Evolutionary conservation across 2,797 vertebrate species (phyloP).

Genomic region (Acanthopagrus latus): DNA sequence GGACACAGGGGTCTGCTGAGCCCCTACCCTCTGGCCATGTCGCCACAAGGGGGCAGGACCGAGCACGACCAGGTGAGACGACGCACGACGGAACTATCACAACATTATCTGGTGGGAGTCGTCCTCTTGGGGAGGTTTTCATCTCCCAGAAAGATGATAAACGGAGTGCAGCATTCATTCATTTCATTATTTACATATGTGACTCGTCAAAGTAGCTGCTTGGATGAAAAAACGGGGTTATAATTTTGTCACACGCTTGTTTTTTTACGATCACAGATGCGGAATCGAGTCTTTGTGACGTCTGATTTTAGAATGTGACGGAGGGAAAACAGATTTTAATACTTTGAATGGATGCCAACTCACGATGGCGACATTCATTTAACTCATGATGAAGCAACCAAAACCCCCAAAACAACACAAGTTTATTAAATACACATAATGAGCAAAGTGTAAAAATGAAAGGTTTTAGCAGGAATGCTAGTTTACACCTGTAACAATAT

Average conservation of each 20-base stretch:
- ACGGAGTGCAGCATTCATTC: neutral
- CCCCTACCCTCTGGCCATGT: constrained; percentile 82
- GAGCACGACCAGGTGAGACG: constrained; percentile 82
- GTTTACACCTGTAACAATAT: too few relatives aligned
- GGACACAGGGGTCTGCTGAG: constrained; percentile 79
- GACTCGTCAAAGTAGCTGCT: neutral
- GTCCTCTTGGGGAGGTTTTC: neutral
- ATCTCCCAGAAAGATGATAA: neutral
- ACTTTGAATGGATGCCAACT: neutral
- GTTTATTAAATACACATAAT: neutral
- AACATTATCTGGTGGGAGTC: neutral
- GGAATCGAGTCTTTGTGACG: neutral
- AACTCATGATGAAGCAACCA: neutral
- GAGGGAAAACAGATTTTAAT: neutral
- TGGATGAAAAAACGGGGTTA: neutral
- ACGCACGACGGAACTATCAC: rapidly evolving
- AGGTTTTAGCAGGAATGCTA: too few relatives aligned
- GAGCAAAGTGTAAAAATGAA: too few relatives aligned
- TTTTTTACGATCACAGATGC: neutral
- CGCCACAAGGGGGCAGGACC: constrained; percentile 81
- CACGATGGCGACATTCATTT: too few relatives aligned
- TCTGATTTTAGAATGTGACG: neutral
- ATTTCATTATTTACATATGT: neutral
- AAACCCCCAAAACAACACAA: neutral
- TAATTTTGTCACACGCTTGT: neutral